Base-by-base conservation (phyloP, 2,113 vertebrate species). In the Phylloscopus whistleri region DNA sequence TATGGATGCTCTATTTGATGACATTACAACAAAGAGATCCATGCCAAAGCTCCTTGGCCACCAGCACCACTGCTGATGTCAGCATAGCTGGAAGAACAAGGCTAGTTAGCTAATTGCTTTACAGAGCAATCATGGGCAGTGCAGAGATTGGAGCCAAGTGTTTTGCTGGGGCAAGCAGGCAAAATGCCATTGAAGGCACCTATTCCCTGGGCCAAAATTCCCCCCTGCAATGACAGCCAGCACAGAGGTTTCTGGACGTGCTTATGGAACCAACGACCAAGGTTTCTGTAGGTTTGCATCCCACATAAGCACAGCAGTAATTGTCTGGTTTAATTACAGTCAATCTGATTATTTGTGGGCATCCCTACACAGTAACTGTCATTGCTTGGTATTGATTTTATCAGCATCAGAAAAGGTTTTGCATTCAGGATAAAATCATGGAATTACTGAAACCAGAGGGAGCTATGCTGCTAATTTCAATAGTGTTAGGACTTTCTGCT, bases 91-190 rank as follows among this genome's bases (percentile, higher is more conserved):
- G 46, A 72, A 84, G 92, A 92, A 82, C 83, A 95, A 82, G 86
- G 80, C 83, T 93, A 96, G 96, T 96, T 97, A 96, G 92, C 92
- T 96, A 95, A 96, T 96, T 94, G 86, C 90, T 93, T 93, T 55
- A 76, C 94, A 92, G 95, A 91, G 90, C 39, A 70, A 52, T 56
- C 93, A 90, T 18, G 27, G 73, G 77, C 80, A 95, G 66, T 3
- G 16, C 64, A 67, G 84, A 70, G 37, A 48, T 41, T 22, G 37
- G 48, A 95, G 90, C 96, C 94, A 93, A 96, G 62, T 31, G 66
- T 51, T 92, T 86, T 79, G 95, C 83, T 84, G 80, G 92, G 75
- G 41, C 74, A 78, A 39, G 83, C 66, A 89, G 77, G 66, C 83
- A 89, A 84, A 94, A 81, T 1, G 53, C 80, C 83, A 60, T 3